These are phyloP conservation scores for Leptoclinus maculatus DNA, from an alignment of 2,797 vertebrate species.

Conservation along the genomic window DNA sequence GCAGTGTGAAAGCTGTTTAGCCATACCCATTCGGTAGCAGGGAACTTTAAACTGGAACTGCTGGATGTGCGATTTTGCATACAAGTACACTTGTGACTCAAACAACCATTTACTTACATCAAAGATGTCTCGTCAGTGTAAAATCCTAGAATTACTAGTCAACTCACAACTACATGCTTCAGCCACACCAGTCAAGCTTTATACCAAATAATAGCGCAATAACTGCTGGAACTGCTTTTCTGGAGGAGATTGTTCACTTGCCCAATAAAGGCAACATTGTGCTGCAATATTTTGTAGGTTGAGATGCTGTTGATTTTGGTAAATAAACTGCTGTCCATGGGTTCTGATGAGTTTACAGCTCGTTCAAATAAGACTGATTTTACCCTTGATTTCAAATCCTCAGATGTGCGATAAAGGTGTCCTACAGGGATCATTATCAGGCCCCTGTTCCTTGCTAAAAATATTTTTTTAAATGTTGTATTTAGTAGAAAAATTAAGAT, in stretches of 20 bases:
- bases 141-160: neutral
- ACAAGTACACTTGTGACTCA: neutral
- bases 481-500: neutral
- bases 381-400: neutral
- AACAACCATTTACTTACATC: neutral
- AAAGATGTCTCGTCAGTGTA: neutral
- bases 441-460: neutral
- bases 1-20: conserved; percentile 38
- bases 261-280: neutral
- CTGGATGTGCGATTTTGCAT: conserved; percentile 13
- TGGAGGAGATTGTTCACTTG: neutral
- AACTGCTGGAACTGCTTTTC: neutral
- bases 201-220: neutral
- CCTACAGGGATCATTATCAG: conserved; percentile 2
- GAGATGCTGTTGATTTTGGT: neutral
- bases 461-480: no score
- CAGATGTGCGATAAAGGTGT: neutral
- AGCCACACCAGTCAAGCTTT: neutral
- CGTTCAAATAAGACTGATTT: neutral
- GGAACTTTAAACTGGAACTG: conserved; percentile 9
- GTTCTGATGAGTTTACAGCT: neutral
- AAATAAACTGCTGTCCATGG: neutral
- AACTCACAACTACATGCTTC: conserved; percentile 1
- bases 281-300: neutral
- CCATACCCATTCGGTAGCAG: conserved; percentile 13